These are phyloP conservation scores for Mellilla xanthometata DNA, from an alignment of 2,888 invertebrate species.

Conservation along the genomic window DNA sequence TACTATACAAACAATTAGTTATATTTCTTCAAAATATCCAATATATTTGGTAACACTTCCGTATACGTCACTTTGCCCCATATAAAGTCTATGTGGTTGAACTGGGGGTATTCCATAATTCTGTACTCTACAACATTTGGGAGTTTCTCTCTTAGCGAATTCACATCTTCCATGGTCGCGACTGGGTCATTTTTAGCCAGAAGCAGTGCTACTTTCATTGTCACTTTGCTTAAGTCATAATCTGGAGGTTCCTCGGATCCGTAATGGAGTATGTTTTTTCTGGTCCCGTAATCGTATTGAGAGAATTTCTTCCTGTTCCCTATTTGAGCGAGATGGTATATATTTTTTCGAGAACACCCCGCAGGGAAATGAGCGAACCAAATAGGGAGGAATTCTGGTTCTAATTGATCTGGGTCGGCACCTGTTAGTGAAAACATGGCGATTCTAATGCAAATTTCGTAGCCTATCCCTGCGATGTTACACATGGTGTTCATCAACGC, in stretches of 20 bases:
- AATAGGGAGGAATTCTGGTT: conserved; percentile 30
- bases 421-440: conserved; percentile 25
- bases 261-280: conserved; percentile 30
- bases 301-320: conserved; percentile 29
- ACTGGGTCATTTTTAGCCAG: conserved; percentile 38
- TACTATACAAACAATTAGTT: no score
- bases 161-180: conserved; percentile 37
- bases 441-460: conserved; percentile 20
- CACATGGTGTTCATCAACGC: conserved; percentile 14
- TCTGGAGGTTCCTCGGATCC: conserved; percentile 30
- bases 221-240: conserved; percentile 28
- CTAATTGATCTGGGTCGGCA: conserved; percentile 29
- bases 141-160: conserved; percentile 28
- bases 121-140: conserved; percentile 39
- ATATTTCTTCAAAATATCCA: no score
- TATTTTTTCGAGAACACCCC: conserved; percentile 39
- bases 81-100: conserved; percentile 41
- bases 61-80: conserved; percentile 35
- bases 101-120: conserved; percentile 27
- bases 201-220: conserved; percentile 31
- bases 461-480: conserved; percentile 11
- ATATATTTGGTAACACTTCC: no score
- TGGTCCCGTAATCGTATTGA: conserved; percentile 36
- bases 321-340: conserved; percentile 40
- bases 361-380: conserved; percentile 35